phyloP scores from a whole-genome alignment of 2,888 invertebrate genomes.

The Folsomia manolachei region DNA sequence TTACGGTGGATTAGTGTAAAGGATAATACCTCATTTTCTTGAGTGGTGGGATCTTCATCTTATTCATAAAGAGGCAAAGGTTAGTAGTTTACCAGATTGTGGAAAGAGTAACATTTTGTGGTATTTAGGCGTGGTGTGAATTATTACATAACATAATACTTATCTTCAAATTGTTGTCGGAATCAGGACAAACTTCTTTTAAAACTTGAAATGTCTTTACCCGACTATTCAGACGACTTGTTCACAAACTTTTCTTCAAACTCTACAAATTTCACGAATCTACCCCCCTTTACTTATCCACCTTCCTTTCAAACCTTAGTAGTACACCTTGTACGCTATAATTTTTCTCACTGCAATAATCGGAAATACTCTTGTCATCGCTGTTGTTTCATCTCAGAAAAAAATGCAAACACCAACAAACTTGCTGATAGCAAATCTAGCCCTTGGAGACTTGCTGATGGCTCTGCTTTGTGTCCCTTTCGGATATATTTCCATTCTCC shows the following conservation, averaged over 20 bases:
- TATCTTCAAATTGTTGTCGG: too few relatives aligned
- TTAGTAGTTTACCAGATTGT: too few relatives aligned
- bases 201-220: not conserved
- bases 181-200: not conserved
- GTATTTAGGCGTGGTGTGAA: too few relatives aligned
- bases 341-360: not conserved
- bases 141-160: too few relatives aligned
- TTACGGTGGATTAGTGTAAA: too few relatives aligned
- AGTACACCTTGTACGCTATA: not conserved
- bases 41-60: too few relatives aligned
- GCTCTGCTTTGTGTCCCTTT: slow-evolving; percentile 88
- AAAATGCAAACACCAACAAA: slow-evolving; percentile 91
- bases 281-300: not conserved
- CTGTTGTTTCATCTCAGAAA: slow-evolving; percentile 76
- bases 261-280: not conserved
- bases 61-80: too few relatives aligned
- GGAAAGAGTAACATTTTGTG: too few relatives aligned
- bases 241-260: not conserved
- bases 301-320: not conserved
- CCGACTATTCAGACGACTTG: too few relatives aligned
- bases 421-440: slow-evolving; percentile 74
- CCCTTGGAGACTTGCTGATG: slow-evolving; percentile 77
- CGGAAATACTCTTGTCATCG: slow-evolving; percentile 63
- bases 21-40: too few relatives aligned
- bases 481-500: slow-evolving; percentile 74